These are phyloP conservation scores for Eupristina koningsbergeri DNA, from an alignment of 1,140 invertebrate species.

Conservation along the genomic window DNA sequence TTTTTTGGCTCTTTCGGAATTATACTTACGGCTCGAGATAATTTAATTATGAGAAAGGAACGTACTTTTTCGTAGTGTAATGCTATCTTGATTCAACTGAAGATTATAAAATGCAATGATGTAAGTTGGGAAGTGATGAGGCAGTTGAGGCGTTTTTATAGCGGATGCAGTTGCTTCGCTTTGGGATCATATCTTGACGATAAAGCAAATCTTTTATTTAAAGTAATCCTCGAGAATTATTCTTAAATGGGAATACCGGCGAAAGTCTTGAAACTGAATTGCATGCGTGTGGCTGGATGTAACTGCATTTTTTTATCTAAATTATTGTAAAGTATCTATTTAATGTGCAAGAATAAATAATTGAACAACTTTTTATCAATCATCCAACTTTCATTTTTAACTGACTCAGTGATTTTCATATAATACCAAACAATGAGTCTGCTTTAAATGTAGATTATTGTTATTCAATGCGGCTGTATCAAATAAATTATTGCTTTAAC, in stretches of 20 bases:
- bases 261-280: neutral
- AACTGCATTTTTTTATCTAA: too few species aligned
- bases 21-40: neutral
- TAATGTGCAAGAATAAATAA: too few species aligned
- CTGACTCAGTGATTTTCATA: too few species aligned
- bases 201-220: neutral
- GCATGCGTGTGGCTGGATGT: too few species aligned
- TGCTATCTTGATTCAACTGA: neutral
- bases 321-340: too few species aligned
- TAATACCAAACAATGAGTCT: too few species aligned
- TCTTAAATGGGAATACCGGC: too few species aligned
- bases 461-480: too few species aligned
- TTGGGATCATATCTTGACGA: neutral
- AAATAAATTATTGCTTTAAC: too few species aligned
- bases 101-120: constrained; percentile 6
- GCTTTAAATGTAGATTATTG: too few species aligned
- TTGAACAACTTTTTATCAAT: too few species aligned
- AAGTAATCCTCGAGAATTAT: neutral
- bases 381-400: too few species aligned
- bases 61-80: neutral
- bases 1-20: neutral
- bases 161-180: constrained; percentile 2
- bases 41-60: neutral
- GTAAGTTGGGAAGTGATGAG: constrained; percentile 9
- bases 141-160: neutral